A percentile compares a stretch with the other conserved stretches of the same genome.
phyloP scores from a whole-genome alignment of 2,888 invertebrate species.

The Gerris lacustris region DNA sequence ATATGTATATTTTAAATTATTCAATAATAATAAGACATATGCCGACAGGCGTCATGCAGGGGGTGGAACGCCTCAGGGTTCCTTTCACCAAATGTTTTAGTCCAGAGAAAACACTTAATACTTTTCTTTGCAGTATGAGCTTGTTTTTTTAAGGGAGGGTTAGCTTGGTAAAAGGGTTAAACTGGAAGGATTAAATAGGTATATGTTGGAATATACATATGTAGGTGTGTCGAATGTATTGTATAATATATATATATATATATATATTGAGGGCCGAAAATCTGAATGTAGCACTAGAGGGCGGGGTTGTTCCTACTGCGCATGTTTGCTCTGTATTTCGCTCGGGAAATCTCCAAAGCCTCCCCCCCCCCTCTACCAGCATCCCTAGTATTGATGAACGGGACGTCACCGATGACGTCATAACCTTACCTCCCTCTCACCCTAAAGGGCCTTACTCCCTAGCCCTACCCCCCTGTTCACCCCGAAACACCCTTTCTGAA shows the following conservation, averaged over 20 bases:
- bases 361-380: neutral
- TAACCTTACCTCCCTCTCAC: neutral
- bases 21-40: neutral
- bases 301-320: neutral
- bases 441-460: neutral
- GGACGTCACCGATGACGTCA: conserved; percentile 1
- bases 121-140: neutral
- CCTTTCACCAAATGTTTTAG: conserved; percentile 27
- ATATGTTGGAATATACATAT: neutral
- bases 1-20: too few species aligned
- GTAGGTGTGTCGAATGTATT: neutral
- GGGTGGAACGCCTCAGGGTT: conserved; percentile 34
- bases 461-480: neutral
- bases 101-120: neutral
- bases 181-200: neutral
- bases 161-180: neutral
- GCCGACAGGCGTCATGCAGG: conserved; percentile 21
- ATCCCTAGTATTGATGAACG: neutral
- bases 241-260: too few species aligned
- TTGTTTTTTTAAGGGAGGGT: neutral
- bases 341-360: neutral
- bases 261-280: neutral
- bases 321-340: neutral
- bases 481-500: neutral
- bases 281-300: neutral